Evolutionary conservation across 2,888 invertebrate species (phyloP).

Genomic region (Entomobrya multifasciata): DNA sequence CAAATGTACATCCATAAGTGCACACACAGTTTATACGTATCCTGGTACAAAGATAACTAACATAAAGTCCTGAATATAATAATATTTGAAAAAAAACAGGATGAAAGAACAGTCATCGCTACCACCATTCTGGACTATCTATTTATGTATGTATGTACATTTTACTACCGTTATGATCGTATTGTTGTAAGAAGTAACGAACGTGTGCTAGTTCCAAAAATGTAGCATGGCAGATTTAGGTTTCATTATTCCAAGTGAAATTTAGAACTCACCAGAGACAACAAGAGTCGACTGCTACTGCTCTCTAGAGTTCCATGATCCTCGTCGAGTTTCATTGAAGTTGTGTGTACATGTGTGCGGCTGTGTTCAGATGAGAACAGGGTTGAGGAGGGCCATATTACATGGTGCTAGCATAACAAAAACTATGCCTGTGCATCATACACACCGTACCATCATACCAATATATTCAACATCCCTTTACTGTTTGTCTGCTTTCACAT

Average conservation of each 20-base stretch:
- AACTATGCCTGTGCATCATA: not conserved
- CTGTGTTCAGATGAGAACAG: not conserved
- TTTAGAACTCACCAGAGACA: constrained; percentile 72
- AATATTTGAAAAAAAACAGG: too few relatives aligned
- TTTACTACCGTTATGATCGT: constrained; percentile 11
- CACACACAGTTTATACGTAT: not conserved
- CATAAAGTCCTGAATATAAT: too few relatives aligned
- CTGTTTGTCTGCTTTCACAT: constrained; percentile 40
- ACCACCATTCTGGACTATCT: not conserved
- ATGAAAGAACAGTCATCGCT: not conserved
- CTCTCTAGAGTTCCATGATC: constrained; percentile 70
- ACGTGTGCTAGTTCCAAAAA: constrained; percentile 27
- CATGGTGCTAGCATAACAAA: not conserved
- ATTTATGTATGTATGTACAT: not conserved
- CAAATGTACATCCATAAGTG: not conserved
- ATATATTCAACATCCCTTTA: constrained; percentile 8
- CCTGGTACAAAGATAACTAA: not conserved
- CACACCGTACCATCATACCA: not conserved
- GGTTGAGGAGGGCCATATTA: too few relatives aligned
- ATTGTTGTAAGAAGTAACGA: constrained; percentile 43
- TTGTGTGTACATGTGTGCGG: constrained; percentile 23
- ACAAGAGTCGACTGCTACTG: constrained; percentile 67
- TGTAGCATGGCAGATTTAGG: constrained; percentile 55
- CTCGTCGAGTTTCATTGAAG: constrained; percentile 69
- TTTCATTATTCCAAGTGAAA: constrained; percentile 73